Evolutionary conservation across 2,797 vertebrate genomes (phyloP), one percentile per base, ranked within the genome.

Genomic region (Manis pentadactyla): DNA sequence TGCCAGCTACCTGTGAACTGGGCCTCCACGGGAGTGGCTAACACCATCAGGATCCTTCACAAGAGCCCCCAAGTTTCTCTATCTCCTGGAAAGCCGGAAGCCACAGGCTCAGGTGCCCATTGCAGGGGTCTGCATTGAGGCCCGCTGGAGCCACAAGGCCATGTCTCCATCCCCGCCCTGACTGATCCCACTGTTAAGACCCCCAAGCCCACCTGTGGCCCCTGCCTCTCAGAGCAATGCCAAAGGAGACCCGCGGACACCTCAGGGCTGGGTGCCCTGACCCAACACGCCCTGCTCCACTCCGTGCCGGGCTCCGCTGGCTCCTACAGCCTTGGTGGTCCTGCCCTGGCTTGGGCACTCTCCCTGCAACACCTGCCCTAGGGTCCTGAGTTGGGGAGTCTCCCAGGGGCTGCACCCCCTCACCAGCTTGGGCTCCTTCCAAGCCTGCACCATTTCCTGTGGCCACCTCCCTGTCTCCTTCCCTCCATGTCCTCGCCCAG

Each of bases 191-290:
- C 42, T 37, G 23, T 27, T 25, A 59, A 81, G 34, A 10, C 5
- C 51, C 29, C 15, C 53, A 27, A 25, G 49, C 25, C n/a, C 5
- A 1, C 34, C 17, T 6, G 0, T 4, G 3, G 4, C 10, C 25
- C 39, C 61, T 11, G 1, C 27, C n/a, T 19, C 59, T 34, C 29
- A 19, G 61, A 63, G 29, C 34, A 23, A 34, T 0, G 6, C 71
- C 39, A 17, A 55, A 77, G 51, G 63, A 27, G 51, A 39, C 37
- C 37, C 37, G 5, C 37, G 37, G 37, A 39, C 37, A 39, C 37
- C 37, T 39, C 37, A 39, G 37, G 37, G 37, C 37, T 39, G 37
- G 37, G 37, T 39, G 37, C 37, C 37, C 37, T 5, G 4, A 39
- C 37, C 37, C 37, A 39, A 39, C 37, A 39, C 37, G 23, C 6